These are phyloP conservation scores for Archegozetes longisetosus DNA, from an alignment of 1,140 invertebrate genomes.

Conservation along the genomic window DNA sequence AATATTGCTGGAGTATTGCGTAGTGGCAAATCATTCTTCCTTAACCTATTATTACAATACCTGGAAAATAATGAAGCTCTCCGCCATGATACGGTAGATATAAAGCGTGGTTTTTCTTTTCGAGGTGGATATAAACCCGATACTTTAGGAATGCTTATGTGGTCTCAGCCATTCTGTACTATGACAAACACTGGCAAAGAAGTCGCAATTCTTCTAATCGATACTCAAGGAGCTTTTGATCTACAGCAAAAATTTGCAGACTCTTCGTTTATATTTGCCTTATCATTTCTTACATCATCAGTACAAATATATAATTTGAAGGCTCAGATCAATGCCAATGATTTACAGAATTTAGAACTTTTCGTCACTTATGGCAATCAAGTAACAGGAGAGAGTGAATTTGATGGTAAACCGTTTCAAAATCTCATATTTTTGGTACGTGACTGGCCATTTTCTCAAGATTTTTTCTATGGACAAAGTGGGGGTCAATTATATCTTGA, in stretches of 20 bases:
- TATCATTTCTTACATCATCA: slow-evolving; percentile 38
- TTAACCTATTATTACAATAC: slow-evolving; percentile 85
- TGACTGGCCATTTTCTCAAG: slow-evolving; percentile 98
- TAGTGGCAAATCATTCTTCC: slow-evolving; percentile 85
- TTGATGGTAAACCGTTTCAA: slow-evolving; percentile 79
- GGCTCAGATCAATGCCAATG: slow-evolving; percentile 37
- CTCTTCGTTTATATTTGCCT: slow-evolving; percentile 87
- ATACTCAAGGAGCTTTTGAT: slow-evolving; percentile 95
- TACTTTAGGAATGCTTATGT: slow-evolving; percentile 87
- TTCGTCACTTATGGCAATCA: slow-evolving; percentile 94
- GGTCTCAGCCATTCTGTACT: slow-evolving; percentile 70
- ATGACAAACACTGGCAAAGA: slow-evolving; percentile 29
- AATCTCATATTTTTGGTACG: slow-evolving; percentile 84
- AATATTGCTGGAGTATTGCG: slow-evolving; percentile 91
- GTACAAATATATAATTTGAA: slow-evolving; percentile 40
- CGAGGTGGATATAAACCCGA: slow-evolving; percentile 81
- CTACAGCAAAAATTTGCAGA: slow-evolving; percentile 88
- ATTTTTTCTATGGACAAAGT: slow-evolving; percentile 71
- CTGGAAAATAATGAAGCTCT: slow-evolving; percentile 35
- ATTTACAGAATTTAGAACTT: slow-evolving; percentile 28
- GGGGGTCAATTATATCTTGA: slow-evolving; percentile 77
- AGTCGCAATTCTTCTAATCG: slow-evolving; percentile 59
- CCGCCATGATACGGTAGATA: background rate
- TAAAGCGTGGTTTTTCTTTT: slow-evolving; percentile 69
- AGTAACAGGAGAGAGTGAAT: too few relatives aligned